A percentile compares a stretch with the other conserved stretches of the same genome.
Conservation (phyloP, 2,113 vertebrate genomes). For the Oxyruncus cristatus region DNA sequence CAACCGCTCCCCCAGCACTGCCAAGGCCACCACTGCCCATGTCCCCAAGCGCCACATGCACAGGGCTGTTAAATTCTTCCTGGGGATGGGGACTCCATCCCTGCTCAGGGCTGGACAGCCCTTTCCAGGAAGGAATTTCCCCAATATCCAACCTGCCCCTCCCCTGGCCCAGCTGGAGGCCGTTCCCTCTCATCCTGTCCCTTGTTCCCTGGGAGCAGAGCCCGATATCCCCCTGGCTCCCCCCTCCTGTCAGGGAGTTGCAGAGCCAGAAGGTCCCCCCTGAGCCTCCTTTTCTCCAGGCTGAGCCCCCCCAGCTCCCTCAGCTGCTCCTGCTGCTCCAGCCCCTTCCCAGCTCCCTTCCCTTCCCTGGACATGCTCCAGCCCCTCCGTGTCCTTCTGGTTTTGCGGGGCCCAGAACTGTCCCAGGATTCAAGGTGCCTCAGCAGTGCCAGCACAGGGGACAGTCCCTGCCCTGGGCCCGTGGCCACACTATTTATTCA, state of each 20-base stretch:
- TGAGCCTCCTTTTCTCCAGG: neutral
- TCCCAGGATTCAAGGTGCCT: neutral
- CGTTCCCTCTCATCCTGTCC: neutral
- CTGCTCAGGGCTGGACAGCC: neutral
- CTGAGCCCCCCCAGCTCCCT: neutral
- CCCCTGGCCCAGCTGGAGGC: fast-evolving
- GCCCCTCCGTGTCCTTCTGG: neutral
- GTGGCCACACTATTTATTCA: neutral
- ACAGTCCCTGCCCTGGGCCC: neutral
- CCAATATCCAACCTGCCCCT: fast-evolving
- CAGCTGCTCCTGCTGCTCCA: neutral
- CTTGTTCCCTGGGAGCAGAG: neutral
- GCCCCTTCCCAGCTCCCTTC: neutral
- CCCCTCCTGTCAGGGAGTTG: neutral
- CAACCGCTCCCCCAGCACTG: neutral
- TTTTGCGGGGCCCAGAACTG: neutral
- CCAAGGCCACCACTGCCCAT: fast-evolving
- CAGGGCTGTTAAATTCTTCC: fast-evolving
- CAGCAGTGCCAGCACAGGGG: neutral
- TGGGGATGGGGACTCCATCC: neutral
- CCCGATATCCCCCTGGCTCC: fast-evolving
- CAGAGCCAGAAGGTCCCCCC: neutral
- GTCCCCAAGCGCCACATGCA: neutral
- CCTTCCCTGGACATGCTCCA: neutral
- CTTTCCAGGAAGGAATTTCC: neutral